phyloP scores from a whole-genome alignment of 2,797 vertebrate species.

The Malurus leucopterus region DNA sequence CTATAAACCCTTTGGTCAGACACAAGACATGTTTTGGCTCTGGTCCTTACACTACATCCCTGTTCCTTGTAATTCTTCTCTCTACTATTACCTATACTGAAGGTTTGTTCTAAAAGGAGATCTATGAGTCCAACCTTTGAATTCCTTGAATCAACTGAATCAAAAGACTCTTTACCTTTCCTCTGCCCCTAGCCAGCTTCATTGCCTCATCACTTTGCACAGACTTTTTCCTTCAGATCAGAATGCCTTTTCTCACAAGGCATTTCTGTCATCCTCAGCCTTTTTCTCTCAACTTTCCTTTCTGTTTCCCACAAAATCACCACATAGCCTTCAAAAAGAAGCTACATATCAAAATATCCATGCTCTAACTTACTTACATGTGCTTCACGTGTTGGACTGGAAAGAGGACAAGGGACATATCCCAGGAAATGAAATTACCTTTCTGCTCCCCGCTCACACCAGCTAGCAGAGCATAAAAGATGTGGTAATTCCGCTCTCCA shows the following conservation, averaged over 20 bases:
- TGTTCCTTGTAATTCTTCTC: not conserved
- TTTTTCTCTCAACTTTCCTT: not conserved
- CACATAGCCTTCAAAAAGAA: not conserved
- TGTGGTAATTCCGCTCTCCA: constrained; percentile 89
- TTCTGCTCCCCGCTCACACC: constrained; percentile 78
- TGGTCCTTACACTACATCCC: accelerated
- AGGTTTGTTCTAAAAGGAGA: not conserved
- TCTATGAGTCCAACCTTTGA: not conserved
- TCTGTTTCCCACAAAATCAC: not conserved
- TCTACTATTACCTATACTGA: not conserved
- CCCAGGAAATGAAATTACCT: constrained; percentile 71
- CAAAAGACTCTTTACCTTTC: not conserved
- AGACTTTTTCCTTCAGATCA: not conserved
- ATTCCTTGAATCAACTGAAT: not conserved
- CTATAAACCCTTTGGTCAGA: not conserved
- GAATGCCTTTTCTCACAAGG: not conserved
- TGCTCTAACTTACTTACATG: not conserved
- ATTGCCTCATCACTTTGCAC: not conserved
- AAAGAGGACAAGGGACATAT: not conserved
- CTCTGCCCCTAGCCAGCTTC: not conserved
- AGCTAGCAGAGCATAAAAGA: constrained; percentile 87
- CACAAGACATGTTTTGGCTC: not conserved
- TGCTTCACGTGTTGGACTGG: not conserved
- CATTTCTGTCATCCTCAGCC: not conserved
- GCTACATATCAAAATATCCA: not conserved